A percentile compares a stretch with the other conserved stretches of the same genome.
These are phyloP conservation scores for Cebidichthys violaceus DNA, from an alignment of 2,113 vertebrate species.

Conservation along the genomic window DNA sequence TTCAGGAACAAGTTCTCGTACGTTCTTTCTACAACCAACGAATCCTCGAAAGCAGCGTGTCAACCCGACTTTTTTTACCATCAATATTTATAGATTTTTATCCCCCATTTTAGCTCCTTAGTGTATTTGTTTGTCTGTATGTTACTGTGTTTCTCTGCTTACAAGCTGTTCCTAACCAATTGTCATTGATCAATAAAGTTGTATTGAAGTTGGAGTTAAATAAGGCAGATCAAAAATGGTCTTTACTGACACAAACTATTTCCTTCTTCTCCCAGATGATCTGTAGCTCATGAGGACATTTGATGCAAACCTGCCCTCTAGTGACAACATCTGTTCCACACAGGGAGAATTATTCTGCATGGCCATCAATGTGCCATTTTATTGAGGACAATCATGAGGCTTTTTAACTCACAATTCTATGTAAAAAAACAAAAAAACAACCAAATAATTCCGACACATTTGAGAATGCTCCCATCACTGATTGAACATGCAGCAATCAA, in stretches of 20 bases:
- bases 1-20: not conserved
- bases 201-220: not conserved
- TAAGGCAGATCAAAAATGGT: not conserved
- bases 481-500: not conserved
- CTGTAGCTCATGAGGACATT: not conserved
- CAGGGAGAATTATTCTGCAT: not conserved
- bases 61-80: too few species aligned
- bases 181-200: not conserved
- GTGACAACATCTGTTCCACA: slow-evolving; percentile 22
- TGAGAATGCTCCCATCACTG: not conserved
- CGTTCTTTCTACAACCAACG: not conserved
- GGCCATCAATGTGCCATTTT: not conserved
- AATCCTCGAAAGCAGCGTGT: too few species aligned
- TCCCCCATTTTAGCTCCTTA: not conserved
- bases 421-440: not conserved
- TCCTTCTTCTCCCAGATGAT: not conserved
- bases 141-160: not conserved
- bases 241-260: not conserved
- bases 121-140: not conserved
- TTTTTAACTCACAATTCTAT: not conserved
- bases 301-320: slow-evolving; percentile 62
- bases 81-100: too few species aligned
- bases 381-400: not conserved
- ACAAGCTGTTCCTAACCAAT: not conserved
- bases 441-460: not conserved